A percentile compares a stretch with the other conserved stretches of the same genome.
Conservation (phyloP, 2,888 invertebrate genomes). For the Caenorhabditis parvicauda region DNA sequence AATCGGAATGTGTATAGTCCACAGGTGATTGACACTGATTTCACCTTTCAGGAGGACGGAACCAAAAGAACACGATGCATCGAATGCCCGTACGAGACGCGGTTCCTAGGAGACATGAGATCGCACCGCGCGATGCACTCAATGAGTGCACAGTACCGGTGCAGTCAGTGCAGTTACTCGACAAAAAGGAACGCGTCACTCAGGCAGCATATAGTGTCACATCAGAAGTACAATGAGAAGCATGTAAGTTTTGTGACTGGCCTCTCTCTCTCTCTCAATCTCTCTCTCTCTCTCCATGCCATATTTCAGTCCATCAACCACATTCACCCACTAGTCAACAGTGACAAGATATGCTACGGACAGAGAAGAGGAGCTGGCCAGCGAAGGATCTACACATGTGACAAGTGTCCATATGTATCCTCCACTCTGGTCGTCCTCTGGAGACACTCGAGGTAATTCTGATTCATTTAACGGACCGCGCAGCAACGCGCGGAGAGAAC, state of each 20-base stretch:
- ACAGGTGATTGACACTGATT: neutral
- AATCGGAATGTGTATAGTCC: too few species aligned
- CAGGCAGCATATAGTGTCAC: slow-evolving; percentile 25
- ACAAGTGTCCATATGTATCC: slow-evolving; percentile 23
- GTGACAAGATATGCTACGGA: slow-evolving; percentile 12
- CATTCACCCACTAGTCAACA: neutral
- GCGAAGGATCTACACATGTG: slow-evolving; percentile 20
- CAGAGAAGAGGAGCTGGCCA: slow-evolving; percentile 14
- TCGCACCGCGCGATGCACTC: slow-evolving; percentile 31
- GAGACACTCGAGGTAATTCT: slow-evolving; percentile 25
- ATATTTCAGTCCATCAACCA: slow-evolving; percentile 3
- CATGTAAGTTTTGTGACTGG: neutral
- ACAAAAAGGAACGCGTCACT: slow-evolving; percentile 30
- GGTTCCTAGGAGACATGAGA: slow-evolving; percentile 34
- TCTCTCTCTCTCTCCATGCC: too few species aligned
- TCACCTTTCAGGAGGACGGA: slow-evolving; percentile 5
- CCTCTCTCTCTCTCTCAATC: too few species aligned
- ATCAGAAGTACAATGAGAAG: slow-evolving; percentile 11
- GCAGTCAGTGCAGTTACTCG: slow-evolving; percentile 34
- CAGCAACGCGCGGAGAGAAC: too few species aligned
- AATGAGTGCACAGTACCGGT: slow-evolving; percentile 16
- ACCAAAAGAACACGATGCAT: slow-evolving; percentile 22
- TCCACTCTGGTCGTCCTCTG: slow-evolving; percentile 18
- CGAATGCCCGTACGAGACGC: slow-evolving; percentile 36
- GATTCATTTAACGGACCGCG: too few species aligned